Conservation (phyloP, 2,113 vertebrate genomes). For the Cryptotis parvus region DNA sequence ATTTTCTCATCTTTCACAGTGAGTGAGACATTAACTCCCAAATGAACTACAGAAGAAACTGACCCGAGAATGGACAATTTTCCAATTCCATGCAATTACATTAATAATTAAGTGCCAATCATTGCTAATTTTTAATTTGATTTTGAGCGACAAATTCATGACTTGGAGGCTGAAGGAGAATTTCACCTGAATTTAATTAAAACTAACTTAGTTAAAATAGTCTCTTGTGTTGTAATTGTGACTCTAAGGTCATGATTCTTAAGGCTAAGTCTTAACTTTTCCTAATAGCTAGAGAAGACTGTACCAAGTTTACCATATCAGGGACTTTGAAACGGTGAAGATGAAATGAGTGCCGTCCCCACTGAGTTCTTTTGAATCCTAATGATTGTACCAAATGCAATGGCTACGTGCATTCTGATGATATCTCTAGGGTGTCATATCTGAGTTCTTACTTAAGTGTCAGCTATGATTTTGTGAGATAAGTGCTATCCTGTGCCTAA, state of each 20-base stretch:
- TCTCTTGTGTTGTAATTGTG: neutral
- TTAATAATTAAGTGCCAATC: neutral
- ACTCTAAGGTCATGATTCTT: neutral
- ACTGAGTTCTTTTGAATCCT: neutral
- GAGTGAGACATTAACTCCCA: neutral
- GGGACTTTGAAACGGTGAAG: neutral
- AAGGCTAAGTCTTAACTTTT: neutral
- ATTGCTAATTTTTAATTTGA: neutral
- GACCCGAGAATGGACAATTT: neutral
- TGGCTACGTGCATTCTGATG: neutral
- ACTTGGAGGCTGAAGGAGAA: neutral
- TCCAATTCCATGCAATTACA: neutral
- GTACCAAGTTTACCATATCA: neutral
- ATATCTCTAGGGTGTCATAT: neutral
- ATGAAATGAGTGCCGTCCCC: neutral
- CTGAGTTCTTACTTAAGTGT: neutral
- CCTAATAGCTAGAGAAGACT: neutral
- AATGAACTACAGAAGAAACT: slow-evolving; percentile 6
- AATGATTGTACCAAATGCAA: neutral
- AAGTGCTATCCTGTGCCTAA: neutral
- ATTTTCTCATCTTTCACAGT: neutral
- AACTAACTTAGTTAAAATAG: neutral
- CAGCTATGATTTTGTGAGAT: neutral
- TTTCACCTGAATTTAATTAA: slow-evolving; percentile 13
- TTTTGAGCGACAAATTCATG: neutral